A percentile compares a stretch with the other conserved stretches of the same genome.
Conservation (phyloP, 2,797 vertebrate species). For the Macropodus opercularis region DNA sequence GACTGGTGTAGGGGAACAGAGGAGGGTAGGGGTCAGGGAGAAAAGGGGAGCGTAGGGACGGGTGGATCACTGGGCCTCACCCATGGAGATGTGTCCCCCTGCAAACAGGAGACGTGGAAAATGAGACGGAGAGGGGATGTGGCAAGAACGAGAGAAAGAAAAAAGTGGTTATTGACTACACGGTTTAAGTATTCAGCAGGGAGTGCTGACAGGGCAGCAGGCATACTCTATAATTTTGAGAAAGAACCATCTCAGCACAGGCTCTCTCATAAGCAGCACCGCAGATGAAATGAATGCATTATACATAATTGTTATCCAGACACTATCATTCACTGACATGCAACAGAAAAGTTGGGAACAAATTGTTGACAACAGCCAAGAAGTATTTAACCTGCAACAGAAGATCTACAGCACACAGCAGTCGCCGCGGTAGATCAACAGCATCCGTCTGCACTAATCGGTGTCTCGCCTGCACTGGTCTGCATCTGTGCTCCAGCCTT, state of each 20-base stretch:
- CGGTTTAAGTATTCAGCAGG: constrained; percentile 48
- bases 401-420: constrained; percentile 27
- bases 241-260: constrained; percentile 40
- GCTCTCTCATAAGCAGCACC: constrained; percentile 13
- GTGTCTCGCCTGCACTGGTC: no score
- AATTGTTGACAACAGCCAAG: constrained; percentile 19
- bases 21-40: constrained; percentile 18
- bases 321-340: constrained; percentile 21
- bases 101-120: constrained; percentile 18
- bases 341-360: constrained; percentile 17
- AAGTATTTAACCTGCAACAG: constrained; percentile 26
- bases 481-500: background rate
- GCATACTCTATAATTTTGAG: constrained; percentile 33
- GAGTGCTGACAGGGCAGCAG: constrained; percentile 62
- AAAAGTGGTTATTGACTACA: constrained; percentile 65
- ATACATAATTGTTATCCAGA: constrained; percentile 23
- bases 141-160: constrained; percentile 30
- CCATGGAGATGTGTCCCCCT: constrained; percentile 73
- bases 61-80: constrained; percentile 66
- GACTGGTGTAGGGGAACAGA: constrained; percentile 22
- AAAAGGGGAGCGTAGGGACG: constrained; percentile 39
- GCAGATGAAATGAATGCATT: constrained; percentile 28
- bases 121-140: constrained; percentile 3
- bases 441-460: constrained; percentile 51
- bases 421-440: constrained; percentile 39